Conservation (phyloP, 2,888 invertebrate genomes). For the Trilocha varians region DNA sequence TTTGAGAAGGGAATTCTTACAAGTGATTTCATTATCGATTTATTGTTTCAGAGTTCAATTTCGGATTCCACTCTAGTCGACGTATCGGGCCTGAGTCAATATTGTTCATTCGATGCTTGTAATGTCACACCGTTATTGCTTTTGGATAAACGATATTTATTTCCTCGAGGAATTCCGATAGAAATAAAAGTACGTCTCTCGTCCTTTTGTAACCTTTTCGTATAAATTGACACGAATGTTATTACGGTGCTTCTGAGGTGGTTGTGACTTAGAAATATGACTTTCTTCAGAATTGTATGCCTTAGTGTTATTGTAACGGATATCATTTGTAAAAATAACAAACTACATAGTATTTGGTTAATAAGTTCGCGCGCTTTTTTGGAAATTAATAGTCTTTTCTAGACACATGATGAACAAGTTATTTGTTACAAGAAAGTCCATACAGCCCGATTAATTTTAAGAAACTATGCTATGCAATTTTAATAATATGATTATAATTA, state of each 20-base stretch:
- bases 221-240: neutral
- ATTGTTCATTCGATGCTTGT: conserved; percentile 11
- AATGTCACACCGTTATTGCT: conserved; percentile 5
- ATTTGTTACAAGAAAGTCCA: too few species aligned
- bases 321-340: too few species aligned
- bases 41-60: conserved; percentile 16
- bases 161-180: conserved; percentile 1
- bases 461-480: too few species aligned
- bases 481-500: too few species aligned
- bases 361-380: too few species aligned
- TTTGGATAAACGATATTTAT: conserved; percentile 4
- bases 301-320: too few species aligned
- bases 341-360: too few species aligned
- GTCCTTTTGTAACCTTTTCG: neutral
- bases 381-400: too few species aligned
- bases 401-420: too few species aligned
- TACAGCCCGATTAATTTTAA: too few species aligned
- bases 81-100: conserved; percentile 14
- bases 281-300: too few species aligned
- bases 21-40: conserved; percentile 15
- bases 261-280: neutral
- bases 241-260: neutral
- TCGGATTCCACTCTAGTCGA: conserved; percentile 11
- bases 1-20: conserved; percentile 10
- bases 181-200: neutral